These are phyloP conservation scores for Argopecten irradians DNA, from an alignment of 1,140 invertebrate genomes.

Conservation along the genomic window DNA sequence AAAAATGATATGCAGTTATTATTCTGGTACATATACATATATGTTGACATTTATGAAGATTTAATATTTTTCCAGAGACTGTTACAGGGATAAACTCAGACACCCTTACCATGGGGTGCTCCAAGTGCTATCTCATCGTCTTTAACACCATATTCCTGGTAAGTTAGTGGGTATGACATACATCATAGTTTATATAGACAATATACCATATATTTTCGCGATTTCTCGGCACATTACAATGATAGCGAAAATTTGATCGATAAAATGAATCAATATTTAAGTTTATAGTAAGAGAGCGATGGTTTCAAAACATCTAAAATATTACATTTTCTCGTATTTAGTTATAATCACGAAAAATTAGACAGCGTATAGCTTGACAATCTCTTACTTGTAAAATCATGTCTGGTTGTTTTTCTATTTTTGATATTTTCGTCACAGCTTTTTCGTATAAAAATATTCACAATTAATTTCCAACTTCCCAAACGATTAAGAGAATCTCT, in stretches of 20 bases:
- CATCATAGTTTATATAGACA: not conserved
- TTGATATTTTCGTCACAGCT: too few relatives aligned
- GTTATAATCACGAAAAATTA: not conserved
- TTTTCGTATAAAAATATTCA: too few relatives aligned
- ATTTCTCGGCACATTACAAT: not conserved
- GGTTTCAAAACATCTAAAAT: too few relatives aligned
- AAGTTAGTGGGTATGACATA: not conserved
- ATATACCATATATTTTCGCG: not conserved
- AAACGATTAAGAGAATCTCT: too few relatives aligned
- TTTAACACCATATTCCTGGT: conserved; percentile 41
- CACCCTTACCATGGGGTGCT: conserved; percentile 27
- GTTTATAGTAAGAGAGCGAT: not conserved
- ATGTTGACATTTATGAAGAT: too few relatives aligned
- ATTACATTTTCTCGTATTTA: not conserved
- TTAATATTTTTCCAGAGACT: not conserved
- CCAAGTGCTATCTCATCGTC: conserved; percentile 34
- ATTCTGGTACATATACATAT: too few relatives aligned
- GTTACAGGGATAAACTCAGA: not conserved
- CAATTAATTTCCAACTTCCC: too few relatives aligned
- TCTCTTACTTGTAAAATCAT: too few relatives aligned
- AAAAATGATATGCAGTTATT: too few relatives aligned
- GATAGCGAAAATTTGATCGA: not conserved
- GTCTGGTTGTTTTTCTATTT: too few relatives aligned
- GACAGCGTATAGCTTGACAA: too few relatives aligned
- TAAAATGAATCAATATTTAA: not conserved